Evolutionary conservation across 2,888 invertebrate genomes (phyloP).

Genomic region (Onthophagus sagittarius): DNA sequence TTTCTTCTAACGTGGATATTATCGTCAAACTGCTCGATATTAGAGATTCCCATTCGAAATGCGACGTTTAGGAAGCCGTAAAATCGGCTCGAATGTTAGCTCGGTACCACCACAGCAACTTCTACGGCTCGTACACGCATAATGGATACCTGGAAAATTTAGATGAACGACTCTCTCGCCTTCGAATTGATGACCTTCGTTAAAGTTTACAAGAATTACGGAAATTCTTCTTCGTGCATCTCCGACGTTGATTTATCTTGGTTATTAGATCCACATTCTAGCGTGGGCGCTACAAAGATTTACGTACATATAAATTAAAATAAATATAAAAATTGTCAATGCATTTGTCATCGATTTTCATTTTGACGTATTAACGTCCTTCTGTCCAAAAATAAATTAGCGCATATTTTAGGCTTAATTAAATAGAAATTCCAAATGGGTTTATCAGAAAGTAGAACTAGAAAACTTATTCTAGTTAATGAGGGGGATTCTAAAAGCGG

Average conservation of each 20-base stretch:
- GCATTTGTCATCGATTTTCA: not conserved
- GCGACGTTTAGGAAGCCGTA: not conserved
- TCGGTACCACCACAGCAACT: not conserved
- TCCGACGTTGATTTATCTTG: not conserved
- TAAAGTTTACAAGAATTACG: conserved; percentile 9
- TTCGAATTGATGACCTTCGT: conserved; percentile 6
- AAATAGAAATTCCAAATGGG: conserved; percentile 5
- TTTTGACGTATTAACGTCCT: not conserved
- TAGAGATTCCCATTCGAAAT: not conserved
- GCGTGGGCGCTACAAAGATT: not conserved
- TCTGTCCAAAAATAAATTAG: not conserved
- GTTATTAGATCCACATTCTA: not conserved
- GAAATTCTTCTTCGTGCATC: not conserved
- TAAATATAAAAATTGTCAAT: not conserved
- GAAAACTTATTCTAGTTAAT: not conserved
- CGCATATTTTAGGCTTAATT: not conserved
- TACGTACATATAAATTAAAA: not conserved
- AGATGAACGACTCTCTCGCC: not conserved
- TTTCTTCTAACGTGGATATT: not conserved
- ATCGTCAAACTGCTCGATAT: not conserved
- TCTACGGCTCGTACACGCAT: not conserved
- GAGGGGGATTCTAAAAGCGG: not conserved
- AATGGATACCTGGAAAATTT: not conserved
- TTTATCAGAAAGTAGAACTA: not conserved
- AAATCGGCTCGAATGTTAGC: not conserved